Base-by-base conservation (phyloP, 1,140 invertebrate genomes). In the Gonatopus flavifemur region DNA sequence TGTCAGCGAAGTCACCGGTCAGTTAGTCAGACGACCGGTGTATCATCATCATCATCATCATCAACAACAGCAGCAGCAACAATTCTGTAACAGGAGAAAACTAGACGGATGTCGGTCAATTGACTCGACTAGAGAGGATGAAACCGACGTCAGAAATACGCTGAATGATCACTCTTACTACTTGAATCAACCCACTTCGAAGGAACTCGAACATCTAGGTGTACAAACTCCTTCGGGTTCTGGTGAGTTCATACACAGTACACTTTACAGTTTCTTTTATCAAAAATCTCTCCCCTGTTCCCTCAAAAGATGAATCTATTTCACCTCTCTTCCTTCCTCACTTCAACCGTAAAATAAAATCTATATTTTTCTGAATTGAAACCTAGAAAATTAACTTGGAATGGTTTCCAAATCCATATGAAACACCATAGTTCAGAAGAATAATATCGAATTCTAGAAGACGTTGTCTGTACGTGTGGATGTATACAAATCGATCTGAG, bases 151-250 rank as follows among this genome's bases (percentile, higher is more conserved):
- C 32, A 62, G 62, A 31, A 70, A 69, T 18, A 67, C 66, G 38
- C 66, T 78, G 41, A 81, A 70, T 35, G 88, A 90, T 70, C 88
- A 90, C 63, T 86, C 87, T 48, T 90, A 90, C 69, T 74, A 88
- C 78, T 71, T 82, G 18, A 79, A 78, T 36, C 83, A 82, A 58
- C 78, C 74, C 62, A 76, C 58, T 55, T 77, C 54, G 39, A 74
- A 67, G 22, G 81, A 80, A 51, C 72, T 83, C 32, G 83, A 85
- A 52, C 81, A 81, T 58, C 79, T 88, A 30, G 87, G 87, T 33
- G 83, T 90, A 3, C 87, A 90, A 59, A 92, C 90, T 51, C 89
- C 90, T 35, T 92, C 90, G 3, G 90, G 93, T 82, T 91, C 90
- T 43, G 89, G 91, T 88, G 76, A 87, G 86, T 86, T 30, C 22